phyloP scores from a whole-genome alignment of 2,113 vertebrate species.

The Cercopithecus mona region DNA sequence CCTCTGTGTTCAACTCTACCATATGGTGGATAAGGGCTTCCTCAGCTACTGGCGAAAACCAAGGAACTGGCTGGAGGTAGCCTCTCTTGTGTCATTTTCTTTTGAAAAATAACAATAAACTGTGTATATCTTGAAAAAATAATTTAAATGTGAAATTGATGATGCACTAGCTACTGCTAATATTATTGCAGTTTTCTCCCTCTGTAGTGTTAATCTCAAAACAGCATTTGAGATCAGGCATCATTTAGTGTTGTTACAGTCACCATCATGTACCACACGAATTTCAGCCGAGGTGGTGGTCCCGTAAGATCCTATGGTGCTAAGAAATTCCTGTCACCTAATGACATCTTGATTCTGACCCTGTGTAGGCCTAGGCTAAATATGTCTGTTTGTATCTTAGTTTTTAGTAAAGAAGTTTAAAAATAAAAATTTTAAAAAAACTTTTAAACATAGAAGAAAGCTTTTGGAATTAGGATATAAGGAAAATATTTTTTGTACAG shows the following conservation, averaged over 20 bases:
- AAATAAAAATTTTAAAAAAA: background rate
- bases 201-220: background rate
- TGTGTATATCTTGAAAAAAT: background rate
- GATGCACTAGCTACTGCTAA: background rate
- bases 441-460: background rate
- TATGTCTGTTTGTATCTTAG: background rate
- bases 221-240: background rate
- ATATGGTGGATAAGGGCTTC: slow-evolving; percentile 76
- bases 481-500: background rate
- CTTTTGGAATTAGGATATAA: background rate
- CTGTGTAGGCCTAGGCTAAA: background rate
- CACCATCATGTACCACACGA: background rate
- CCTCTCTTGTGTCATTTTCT: background rate
- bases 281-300: background rate
- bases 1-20: slow-evolving; percentile 79
- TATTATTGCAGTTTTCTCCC: background rate
- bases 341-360: background rate
- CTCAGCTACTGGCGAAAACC: slow-evolving; percentile 78
- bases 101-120: background rate
- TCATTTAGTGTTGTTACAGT: fast-evolving
- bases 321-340: background rate
- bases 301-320: background rate
- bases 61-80: slow-evolving; percentile 86
- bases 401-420: background rate
- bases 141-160: no score